These are phyloP conservation scores for Phrynocephalus guinanensis DNA, from an alignment of 2,797 vertebrate genomes.

Conservation along the genomic window DNA sequence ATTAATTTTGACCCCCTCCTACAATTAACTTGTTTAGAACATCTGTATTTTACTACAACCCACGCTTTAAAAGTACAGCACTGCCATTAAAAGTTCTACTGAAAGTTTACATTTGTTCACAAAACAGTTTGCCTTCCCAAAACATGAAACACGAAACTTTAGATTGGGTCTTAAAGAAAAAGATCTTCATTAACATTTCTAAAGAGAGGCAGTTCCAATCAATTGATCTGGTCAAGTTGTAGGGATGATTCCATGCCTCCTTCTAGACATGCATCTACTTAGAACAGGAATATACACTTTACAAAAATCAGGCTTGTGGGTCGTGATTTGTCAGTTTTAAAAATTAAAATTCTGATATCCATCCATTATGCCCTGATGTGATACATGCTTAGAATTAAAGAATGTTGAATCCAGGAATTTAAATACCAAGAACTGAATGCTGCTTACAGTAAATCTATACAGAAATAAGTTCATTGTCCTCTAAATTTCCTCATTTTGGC, in stretches of 20 bases:
- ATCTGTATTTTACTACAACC: background rate
- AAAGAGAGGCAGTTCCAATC: background rate
- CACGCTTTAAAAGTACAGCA: background rate
- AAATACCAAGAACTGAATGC: background rate
- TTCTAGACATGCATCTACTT: background rate
- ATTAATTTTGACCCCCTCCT: background rate
- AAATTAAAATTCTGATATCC: background rate
- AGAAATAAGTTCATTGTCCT: background rate
- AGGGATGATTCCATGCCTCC: background rate
- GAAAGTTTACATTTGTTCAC: background rate
- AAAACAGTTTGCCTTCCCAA: background rate
- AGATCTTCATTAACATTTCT: background rate
- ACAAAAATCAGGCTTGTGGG: background rate
- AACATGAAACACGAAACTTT: background rate
- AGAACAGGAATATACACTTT: background rate
- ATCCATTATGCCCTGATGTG: background rate
- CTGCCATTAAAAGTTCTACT: background rate
- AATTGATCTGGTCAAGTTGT: background rate
- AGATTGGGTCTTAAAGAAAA: background rate
- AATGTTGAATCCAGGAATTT: background rate
- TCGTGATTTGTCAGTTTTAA: background rate
- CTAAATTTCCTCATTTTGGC: background rate
- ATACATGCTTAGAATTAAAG: background rate
- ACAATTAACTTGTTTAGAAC: background rate
- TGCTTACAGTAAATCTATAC: background rate